Conservation (phyloP, 2,888 invertebrate genomes). For the Gonocerus acuteangulatus region DNA sequence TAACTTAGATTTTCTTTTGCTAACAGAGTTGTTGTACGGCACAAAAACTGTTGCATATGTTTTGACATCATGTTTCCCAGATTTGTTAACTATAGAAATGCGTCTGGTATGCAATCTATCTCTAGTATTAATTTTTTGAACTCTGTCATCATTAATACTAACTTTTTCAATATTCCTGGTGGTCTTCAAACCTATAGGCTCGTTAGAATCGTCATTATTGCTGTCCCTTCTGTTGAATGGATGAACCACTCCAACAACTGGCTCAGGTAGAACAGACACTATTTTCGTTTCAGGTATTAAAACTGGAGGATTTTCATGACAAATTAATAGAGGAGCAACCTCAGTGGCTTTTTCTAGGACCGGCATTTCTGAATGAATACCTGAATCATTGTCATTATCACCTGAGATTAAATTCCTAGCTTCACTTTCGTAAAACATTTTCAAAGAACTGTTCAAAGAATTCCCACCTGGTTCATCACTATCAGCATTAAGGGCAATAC, state of each 20-base stretch:
- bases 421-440: neutral
- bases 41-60: too few species aligned
- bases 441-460: too few species aligned
- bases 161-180: too few species aligned
- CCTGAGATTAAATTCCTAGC: neutral
- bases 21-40: too few species aligned
- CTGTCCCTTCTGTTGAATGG: neutral
- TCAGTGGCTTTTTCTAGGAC: neutral
- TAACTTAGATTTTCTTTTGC: too few species aligned
- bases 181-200: too few species aligned
- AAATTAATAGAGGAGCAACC: neutral
- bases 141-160: too few species aligned
- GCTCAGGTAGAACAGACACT: neutral
- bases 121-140: neutral
- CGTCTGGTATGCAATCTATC: neutral
- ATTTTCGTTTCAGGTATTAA: neutral
- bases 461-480: too few species aligned
- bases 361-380: neutral
- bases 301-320: neutral
- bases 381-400: neutral
- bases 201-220: neutral
- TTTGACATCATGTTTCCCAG: too few species aligned
- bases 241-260: conserved; percentile 3
- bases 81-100: too few species aligned
- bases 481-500: too few species aligned